Evolutionary conservation across 2,888 invertebrate species (phyloP), one percentile per base, ranked within the genome.

Genomic region (Melolontha melolontha): DNA sequence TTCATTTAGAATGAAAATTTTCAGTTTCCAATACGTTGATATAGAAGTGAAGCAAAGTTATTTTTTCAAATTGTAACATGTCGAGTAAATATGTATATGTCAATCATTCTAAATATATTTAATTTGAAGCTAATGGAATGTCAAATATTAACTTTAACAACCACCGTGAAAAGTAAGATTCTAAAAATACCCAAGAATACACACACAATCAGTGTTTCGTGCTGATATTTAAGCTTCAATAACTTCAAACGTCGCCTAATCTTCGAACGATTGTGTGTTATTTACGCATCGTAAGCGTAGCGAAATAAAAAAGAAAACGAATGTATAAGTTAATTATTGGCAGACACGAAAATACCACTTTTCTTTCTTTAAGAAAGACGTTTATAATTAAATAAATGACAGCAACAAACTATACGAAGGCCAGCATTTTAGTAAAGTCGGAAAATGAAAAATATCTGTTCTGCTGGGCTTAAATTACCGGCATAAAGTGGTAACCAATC

Each of bases 141-240:
- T 64, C 64, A 64, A 52, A 42, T 49, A 41, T 42, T 51, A 14
- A 64, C 52, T 22, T 64, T 64, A 41, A 44, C 2, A 16, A 52
- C 14, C 10, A 29, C 29, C 54, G 22, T 51, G 50, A 51, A 64
- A 39, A 40, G 40, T 8, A n/a, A 22, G 29, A n/a, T 1, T 16
- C 47, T 62, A 39, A 62, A 62, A 47, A 47, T 47, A 62, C 22
- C 22, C 22, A 10, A 16, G 17, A 64, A 50, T 34, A 49, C 16
- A 40, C 50, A 49, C 16, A 40, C 50, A 34, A 29, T 51, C 17
- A 27, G 16, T 39, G 41, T 10, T 64, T 41, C 51, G 6, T n/a
- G 50, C 22, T 50, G 64, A 50, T 64, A 64, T 64, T 64, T 14
- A 64, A 64, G 64, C 64, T 51, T 29, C 51, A 40, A 39, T 50